Evolutionary conservation across 1,140 invertebrate species (phyloP).

Genomic region (Drosophila triauraria): DNA sequence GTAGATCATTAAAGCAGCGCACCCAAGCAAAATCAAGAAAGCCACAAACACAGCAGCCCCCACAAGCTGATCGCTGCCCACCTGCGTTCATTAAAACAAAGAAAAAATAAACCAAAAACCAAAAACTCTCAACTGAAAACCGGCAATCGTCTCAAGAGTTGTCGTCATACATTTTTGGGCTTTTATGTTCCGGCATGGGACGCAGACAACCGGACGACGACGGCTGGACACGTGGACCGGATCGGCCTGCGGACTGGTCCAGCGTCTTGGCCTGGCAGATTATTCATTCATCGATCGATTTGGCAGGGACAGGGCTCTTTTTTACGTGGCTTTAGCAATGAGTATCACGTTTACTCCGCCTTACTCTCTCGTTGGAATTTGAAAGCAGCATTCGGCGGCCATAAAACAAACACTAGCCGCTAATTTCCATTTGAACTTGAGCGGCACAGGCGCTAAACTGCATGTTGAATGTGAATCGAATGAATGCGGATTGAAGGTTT

Average conservation of each 20-base stretch:
- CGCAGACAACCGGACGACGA: conserved; percentile 25
- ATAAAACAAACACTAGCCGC: conserved; percentile 49
- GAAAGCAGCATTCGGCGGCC: conserved; percentile 45
- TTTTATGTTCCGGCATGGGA: conserved; percentile 72
- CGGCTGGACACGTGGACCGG: conserved; percentile 55
- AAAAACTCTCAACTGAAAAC: conserved; percentile 39
- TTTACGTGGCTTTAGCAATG: conserved; percentile 52
- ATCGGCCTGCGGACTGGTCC: conserved; percentile 45
- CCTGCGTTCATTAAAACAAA: conserved; percentile 45
- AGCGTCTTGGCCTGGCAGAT: conserved; percentile 32
- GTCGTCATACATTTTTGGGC: conserved; percentile 77
- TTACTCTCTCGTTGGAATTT: conserved; percentile 47
- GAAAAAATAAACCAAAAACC: conserved; percentile 3
- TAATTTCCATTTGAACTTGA: conserved; percentile 80
- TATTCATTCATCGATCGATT: conserved; percentile 67
- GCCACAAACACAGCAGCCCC: conserved; percentile 41
- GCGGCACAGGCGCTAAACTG: conserved; percentile 66
- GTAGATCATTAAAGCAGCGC: conserved; percentile 28
- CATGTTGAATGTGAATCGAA: conserved; percentile 66
- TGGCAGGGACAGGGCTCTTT: conserved; percentile 22
- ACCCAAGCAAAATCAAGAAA: conserved; percentile 28
- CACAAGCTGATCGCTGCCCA: conserved; percentile 57
- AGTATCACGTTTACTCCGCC: conserved; percentile 58
- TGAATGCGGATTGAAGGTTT: conserved; percentile 65
- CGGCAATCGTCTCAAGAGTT: conserved; percentile 61